Percentiles rank a stretch among this genome's conserved stretches.
Evolutionary conservation across 2,113 vertebrate genomes (phyloP).

Genomic region (Myotis brandtii): DNA sequence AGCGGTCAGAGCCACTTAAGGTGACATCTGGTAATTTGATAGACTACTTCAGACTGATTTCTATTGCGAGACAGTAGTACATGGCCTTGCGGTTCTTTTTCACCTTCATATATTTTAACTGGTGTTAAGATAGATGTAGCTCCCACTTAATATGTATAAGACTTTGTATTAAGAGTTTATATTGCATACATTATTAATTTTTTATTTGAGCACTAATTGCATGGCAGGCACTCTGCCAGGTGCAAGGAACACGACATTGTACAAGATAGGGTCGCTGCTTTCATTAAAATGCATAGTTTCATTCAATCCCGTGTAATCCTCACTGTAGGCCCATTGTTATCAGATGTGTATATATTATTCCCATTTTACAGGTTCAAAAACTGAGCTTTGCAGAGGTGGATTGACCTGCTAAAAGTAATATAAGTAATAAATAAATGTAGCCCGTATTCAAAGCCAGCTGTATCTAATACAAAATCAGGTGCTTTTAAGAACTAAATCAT

Average conservation of each 20-base stretch:
- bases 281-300: not conserved
- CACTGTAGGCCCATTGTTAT: not conserved
- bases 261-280: not conserved
- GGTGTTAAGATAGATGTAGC: not conserved
- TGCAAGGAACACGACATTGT: not conserved
- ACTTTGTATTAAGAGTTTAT: slow-evolving; percentile 31
- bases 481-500: not conserved
- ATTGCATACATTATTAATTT: slow-evolving; percentile 10
- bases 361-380: not conserved
- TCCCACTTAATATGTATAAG: not conserved
- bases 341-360: not conserved
- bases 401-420: not conserved
- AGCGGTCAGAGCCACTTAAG: not conserved
- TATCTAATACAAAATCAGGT: not conserved
- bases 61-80: not conserved
- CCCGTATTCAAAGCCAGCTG: not conserved
- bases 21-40: not conserved
- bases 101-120: not conserved
- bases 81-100: not conserved
- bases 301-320: not conserved
- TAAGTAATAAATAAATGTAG: not conserved
- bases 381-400: not conserved
- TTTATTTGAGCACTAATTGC: not conserved
- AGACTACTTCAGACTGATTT: not conserved
- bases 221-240: not conserved